These are phyloP conservation scores for Hemichromis elongatus DNA, from an alignment of 2,113 vertebrate species.

Conservation along the genomic window DNA sequence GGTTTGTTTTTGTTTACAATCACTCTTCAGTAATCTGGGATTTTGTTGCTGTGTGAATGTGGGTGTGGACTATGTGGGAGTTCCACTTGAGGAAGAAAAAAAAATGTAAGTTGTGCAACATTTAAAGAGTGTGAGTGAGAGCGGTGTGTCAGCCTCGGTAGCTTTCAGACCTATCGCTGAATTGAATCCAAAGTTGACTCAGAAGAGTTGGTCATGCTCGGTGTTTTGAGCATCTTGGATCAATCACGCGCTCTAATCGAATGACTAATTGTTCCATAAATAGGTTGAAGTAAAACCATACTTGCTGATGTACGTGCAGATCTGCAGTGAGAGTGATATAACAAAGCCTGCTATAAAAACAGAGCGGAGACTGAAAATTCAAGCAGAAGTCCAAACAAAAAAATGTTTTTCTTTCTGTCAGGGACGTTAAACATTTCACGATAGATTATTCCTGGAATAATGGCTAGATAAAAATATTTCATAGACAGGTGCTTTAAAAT, in stretches of 20 bases:
- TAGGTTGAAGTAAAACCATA: neutral
- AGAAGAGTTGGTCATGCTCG: neutral
- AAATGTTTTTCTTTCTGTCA: neutral
- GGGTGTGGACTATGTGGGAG: neutral
- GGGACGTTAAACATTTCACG: neutral
- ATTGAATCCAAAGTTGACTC: neutral
- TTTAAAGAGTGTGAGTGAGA: neutral
- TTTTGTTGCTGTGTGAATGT: neutral
- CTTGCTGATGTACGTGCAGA: neutral
- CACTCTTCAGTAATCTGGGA: neutral
- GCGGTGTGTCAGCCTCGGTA: neutral
- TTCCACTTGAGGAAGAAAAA: neutral
- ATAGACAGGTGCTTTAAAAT: neutral
- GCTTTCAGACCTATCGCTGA: neutral
- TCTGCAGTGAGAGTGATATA: neutral
- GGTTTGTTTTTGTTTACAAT: neutral
- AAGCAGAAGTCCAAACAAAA: neutral
- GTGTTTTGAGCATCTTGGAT: neutral
- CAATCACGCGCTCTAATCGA: neutral
- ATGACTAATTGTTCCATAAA: slow-evolving; percentile 27
- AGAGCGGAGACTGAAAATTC: neutral
- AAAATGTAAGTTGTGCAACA: slow-evolving; percentile 8
- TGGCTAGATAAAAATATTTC: neutral
- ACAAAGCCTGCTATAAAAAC: neutral
- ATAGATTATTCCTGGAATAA: neutral